Base-by-base conservation (phyloP, 2,113 vertebrate species). In the Nipponia nippon region DNA sequence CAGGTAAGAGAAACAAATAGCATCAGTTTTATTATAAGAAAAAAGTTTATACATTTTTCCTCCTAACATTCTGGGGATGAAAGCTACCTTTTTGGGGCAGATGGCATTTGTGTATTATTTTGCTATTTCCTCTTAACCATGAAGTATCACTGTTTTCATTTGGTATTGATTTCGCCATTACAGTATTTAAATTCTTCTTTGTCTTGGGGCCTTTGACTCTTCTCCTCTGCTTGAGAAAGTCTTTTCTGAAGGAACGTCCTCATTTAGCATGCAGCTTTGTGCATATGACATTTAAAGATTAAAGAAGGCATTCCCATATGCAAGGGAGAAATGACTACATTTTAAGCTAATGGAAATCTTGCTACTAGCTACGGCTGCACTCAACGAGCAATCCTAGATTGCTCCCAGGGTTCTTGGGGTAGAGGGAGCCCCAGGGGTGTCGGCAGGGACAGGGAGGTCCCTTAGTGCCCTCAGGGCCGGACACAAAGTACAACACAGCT, bases 1-100 rank as follows among this genome's bases (percentile, higher is more conserved):
- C 9, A 93, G 11, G 38, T 56, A 65, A 82, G 30, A 76, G 62
- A 93, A 96, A 87, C 34, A 93, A 89, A 94, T 80, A 83, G 6
- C 69, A 95, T 63, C 40, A 36, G 6, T 12, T 34, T 85, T 76
- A 25, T 47, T 40, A 23, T 16, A 59, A 63, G 9, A 7, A 90
- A 71, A 76, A 63, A 14, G 0, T 27, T 81, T 66, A 42, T 75
- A 26, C 16, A n/a, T 66, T 75, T 76, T 9, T 84, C 82, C 7
- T 82, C 11, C 7, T 84, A 50, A 50, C 6, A 55, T 50, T 76
- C 17, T 46, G 11, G 15, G 11, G 8, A 46, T 26, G 10, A 71
- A 91, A 61, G 16, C 8, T 59, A 38, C 6, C 6, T 19, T 85
- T 79, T 67, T 22, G 12, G 20, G 82, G 7, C 16, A 76, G 3